Percentiles rank a stretch among this genome's conserved stretches.
phyloP scores from a whole-genome alignment of 2,888 invertebrate species.

The Subacronicta megacephala region DNA sequence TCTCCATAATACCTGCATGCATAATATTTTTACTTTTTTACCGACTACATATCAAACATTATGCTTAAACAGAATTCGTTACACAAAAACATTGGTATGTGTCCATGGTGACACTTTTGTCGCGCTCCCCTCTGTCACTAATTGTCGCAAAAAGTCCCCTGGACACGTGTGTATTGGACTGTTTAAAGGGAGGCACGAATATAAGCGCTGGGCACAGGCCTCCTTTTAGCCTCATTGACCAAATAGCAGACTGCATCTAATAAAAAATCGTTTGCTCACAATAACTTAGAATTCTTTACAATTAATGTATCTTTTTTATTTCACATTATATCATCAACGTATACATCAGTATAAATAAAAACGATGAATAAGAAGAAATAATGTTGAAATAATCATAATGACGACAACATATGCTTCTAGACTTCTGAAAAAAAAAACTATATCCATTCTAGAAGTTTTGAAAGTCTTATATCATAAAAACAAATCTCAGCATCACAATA shows the following conservation, averaged over 20 bases:
- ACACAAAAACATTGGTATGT: conserved; percentile 42
- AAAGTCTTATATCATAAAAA: not conserved
- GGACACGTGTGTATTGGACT: conserved; percentile 15
- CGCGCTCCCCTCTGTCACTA: conserved; percentile 57
- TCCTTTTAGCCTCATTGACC: too few relatives aligned
- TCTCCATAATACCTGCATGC: not conserved
- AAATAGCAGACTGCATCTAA: too few relatives aligned
- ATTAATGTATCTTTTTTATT: too few relatives aligned
- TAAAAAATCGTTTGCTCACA: too few relatives aligned
- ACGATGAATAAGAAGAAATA: too few relatives aligned
- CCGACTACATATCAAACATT: not conserved
- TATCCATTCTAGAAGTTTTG: too few relatives aligned
- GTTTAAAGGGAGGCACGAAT: not conserved
- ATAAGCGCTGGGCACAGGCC: not conserved
- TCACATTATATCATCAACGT: too few relatives aligned
- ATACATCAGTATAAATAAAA: too few relatives aligned
- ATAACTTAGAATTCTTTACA: too few relatives aligned
- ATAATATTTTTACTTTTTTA: conserved; percentile 2
- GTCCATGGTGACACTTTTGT: conserved; percentile 39
- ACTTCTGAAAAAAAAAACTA: too few relatives aligned
- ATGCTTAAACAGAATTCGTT: conserved; percentile 19
- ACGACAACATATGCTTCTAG: too few relatives aligned
- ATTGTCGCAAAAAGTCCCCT: conserved; percentile 67
- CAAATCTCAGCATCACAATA: not conserved
- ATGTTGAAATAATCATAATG: too few relatives aligned